phyloP scores from a whole-genome alignment of 2,113 vertebrate genomes.

The Leuciscus idus region DNA sequence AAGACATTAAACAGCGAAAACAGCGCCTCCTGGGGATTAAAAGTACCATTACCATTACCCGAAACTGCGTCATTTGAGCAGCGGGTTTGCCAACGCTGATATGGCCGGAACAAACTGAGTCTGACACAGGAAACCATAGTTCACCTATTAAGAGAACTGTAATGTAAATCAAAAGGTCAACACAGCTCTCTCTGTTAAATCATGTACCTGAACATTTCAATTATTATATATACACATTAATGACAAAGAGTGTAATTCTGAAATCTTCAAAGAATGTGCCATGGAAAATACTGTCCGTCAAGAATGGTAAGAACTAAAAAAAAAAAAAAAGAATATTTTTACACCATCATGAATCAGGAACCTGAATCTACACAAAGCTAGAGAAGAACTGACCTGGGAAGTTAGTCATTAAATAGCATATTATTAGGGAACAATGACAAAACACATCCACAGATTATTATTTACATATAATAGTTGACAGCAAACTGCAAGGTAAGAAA shows the following conservation, averaged over 20 bases:
- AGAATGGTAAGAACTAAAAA: background rate
- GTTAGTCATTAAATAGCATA: conserved; percentile 10
- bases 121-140: conserved; percentile 2
- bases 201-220: background rate
- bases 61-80: background rate
- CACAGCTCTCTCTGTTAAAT: conserved; percentile 54
- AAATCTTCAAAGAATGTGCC: background rate
- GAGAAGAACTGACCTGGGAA: background rate
- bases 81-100: background rate
- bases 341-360: background rate
- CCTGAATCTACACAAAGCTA: conserved; percentile 4
- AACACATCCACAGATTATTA: conserved; percentile 9
- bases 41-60: background rate
- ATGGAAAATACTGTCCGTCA: background rate
- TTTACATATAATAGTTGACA: conserved; percentile 5
- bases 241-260: background rate
- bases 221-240: background rate
- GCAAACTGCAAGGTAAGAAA: background rate
- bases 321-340: background rate
- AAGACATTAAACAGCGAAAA: background rate
- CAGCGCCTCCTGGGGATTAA: conserved; percentile 12
- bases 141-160: conserved; percentile 68
- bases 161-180: conserved; percentile 69
- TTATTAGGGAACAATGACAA: background rate
- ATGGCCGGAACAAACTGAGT: background rate